phyloP scores from a whole-genome alignment of 2,797 vertebrate genomes.

The Dendrocincla tyrannina region DNA sequence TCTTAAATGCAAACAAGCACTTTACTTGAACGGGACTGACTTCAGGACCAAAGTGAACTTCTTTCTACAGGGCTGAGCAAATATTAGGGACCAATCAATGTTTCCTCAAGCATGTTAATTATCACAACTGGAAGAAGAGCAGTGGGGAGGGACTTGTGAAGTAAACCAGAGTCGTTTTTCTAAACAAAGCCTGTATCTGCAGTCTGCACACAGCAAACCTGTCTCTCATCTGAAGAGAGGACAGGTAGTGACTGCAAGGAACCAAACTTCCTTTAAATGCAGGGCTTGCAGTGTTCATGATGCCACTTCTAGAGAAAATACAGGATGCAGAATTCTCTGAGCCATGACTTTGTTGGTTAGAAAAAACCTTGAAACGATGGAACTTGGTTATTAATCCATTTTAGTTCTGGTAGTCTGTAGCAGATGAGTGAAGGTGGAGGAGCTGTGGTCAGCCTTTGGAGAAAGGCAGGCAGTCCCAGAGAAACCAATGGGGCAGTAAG shows the following conservation, averaged over 20 bases:
- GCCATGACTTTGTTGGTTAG: not conserved
- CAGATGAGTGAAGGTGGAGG: not conserved
- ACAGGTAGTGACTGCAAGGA: not conserved
- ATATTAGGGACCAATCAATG: not conserved
- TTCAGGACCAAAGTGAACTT: conserved; percentile 10
- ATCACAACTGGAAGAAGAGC: not conserved
- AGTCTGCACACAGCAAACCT: not conserved
- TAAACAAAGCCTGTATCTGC: not conserved
- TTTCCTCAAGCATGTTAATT: not conserved
- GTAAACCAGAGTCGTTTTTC: not conserved
- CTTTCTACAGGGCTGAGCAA: not conserved
- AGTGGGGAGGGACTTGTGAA: not conserved
- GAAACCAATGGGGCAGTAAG: not conserved
- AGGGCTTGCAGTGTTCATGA: not conserved
- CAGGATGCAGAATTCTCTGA: not conserved
- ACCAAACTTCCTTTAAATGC: not conserved
- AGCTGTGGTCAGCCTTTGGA: not conserved
- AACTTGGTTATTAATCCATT: not conserved
- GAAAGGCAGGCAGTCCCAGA: not conserved
- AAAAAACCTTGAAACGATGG: not conserved
- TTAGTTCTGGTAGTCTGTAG: not conserved
- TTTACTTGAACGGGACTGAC: not conserved
- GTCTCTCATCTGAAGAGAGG: not conserved
- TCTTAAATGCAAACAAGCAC: conserved; percentile 53
- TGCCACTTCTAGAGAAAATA: not conserved